Percentiles rank a stretch among this genome's conserved stretches.
These are phyloP conservation scores for Sula dactylatra DNA, from an alignment of 2,113 vertebrate genomes.

Conservation along the genomic window DNA sequence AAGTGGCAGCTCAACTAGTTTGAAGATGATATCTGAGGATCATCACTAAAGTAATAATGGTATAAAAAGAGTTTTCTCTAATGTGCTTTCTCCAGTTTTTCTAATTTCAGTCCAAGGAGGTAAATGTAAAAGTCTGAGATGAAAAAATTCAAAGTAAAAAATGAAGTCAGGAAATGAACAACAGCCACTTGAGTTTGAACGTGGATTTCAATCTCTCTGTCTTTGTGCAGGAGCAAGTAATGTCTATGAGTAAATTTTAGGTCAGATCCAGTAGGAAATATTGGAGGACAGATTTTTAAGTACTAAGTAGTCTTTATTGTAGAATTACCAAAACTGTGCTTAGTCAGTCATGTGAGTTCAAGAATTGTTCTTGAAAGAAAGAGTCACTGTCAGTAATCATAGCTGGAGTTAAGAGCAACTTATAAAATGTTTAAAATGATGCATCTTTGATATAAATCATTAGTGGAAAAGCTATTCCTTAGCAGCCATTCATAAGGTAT, in stretches of 20 bases:
- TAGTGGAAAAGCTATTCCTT: constrained; percentile 16
- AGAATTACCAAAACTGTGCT: neutral
- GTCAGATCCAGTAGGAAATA: neutral
- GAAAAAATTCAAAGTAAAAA: neutral
- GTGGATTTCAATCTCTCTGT: neutral
- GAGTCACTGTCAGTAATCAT: neutral
- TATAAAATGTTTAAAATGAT: neutral
- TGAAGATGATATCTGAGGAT: neutral
- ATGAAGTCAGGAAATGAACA: neutral
- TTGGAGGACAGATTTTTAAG: neutral
- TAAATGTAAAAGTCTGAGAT: neutral
- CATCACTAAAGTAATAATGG: neutral
- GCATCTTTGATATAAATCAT: neutral
- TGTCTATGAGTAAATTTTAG: neutral
- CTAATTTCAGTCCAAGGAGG: neutral
- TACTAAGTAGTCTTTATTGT: neutral
- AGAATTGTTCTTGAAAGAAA: neutral
- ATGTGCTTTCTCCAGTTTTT: neutral
- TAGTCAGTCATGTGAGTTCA: neutral
- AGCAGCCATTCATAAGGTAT: constrained; percentile 12
- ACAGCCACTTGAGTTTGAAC: neutral
- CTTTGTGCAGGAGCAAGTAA: neutral
- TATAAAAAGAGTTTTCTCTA: neutral
- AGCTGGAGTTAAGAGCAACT: neutral
- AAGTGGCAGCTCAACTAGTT: neutral